These are phyloP conservation scores for Notarius quadriscutis DNA, from an alignment of 2,113 vertebrate genomes.

Conservation along the genomic window DNA sequence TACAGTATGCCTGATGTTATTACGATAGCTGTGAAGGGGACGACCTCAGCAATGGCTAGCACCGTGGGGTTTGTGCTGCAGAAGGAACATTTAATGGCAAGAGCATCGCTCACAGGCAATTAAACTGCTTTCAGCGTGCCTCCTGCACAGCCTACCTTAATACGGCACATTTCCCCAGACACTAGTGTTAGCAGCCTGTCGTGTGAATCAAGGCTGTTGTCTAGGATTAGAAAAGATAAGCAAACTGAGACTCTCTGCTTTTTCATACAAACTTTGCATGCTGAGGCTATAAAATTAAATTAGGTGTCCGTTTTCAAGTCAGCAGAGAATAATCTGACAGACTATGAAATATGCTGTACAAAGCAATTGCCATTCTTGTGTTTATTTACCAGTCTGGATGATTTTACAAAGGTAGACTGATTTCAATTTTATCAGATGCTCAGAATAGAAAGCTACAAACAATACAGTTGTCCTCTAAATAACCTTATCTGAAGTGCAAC, in stretches of 20 bases:
- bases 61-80: constrained; percentile 30
- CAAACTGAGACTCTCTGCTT: constrained; percentile 26
- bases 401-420: constrained; percentile 29
- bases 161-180: constrained; percentile 46
- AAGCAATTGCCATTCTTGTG: constrained; percentile 12
- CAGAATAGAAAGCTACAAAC: constrained; percentile 11
- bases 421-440: constrained; percentile 6
- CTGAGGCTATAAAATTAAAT: constrained; percentile 44
- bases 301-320: constrained; percentile 44
- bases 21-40: constrained; percentile 18
- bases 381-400: constrained; percentile 24
- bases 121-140: constrained; percentile 50
- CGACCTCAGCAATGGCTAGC: constrained; percentile 5
- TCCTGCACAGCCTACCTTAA: constrained; percentile 44
- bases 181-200: constrained; percentile 30
- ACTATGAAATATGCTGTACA: constrained; percentile 36
- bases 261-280: constrained; percentile 40
- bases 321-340: constrained; percentile 25
- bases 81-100: constrained; percentile 46
- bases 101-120: constrained; percentile 59
- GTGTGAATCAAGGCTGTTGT: constrained; percentile 34
- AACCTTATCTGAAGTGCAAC: constrained; percentile 16
- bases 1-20: constrained; percentile 24
- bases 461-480: background rate
- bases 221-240: constrained; percentile 44